Evolutionary conservation across 2,888 invertebrate species (phyloP), one percentile per base, ranked within the genome.

Genomic region (Listrodromus nycthemerus): DNA sequence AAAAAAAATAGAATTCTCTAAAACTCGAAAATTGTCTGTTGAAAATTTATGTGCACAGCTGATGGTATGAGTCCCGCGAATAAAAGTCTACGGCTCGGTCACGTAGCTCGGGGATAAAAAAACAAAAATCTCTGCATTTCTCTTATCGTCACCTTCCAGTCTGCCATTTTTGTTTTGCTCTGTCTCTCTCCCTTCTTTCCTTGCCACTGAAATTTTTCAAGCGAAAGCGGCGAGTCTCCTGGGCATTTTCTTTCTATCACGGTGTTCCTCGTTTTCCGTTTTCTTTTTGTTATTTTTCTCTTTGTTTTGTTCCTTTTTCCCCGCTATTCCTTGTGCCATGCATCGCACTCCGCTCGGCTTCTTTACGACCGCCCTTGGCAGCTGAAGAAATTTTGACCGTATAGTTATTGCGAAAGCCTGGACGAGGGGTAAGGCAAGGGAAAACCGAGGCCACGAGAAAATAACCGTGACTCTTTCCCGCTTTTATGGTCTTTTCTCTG

Each of bases 1-100:
- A 45, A 5, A 45, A 48, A 48, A 48, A n/a, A 33, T 33, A 8
- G 2, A 33, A 33, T 8, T 33, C 33, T 33, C 4, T 33, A 8
- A 33, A 33, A 33, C 8, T 33, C 8, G 27, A 58, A 58, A 58
- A 58, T 21, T 2, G 41, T 86, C 78, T 86, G 86, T 86, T 70
- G 78, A 86, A 58, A 86, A 88, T 88, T 88, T 87, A 92, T 92
- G 92, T 92, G 91, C 92, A 88, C 92, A 92, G 92, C 91, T 92
- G 91, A 90, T 92, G 88, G 92, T 92, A 91, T 90, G 91, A 86
- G 90, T 91, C 91, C 89, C 85, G 69, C 33, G 52, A 89, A 88
- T 86, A 88, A 82, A 73, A 82, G 78, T 81, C 33, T 33, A 5
- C 45, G 21, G 27, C 37, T 33, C 48, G 75, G 55, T 61, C 78